Base-by-base conservation (phyloP, 1,140 invertebrate species). In the Zaprionus ghesquierei region DNA sequence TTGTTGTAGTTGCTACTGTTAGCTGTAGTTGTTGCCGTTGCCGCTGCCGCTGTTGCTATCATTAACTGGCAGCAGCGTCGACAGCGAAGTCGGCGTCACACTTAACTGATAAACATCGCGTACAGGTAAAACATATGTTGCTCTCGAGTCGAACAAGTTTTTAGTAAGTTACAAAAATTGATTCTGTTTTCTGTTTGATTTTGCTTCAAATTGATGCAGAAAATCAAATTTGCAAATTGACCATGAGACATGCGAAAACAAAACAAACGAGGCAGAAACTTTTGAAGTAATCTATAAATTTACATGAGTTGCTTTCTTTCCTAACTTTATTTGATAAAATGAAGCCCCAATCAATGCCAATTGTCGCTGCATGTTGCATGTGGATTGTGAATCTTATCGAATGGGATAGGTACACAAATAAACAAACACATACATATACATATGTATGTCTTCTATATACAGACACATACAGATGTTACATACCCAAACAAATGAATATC, bases 51-150 rank as follows among this genome's bases (percentile, higher is more conserved):
- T 23, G 44, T 12, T 61, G 58, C 25, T 49, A 18, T 18, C 15
- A 20, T 22, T 18, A 22, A 6, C 23, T 22, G 8, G 10, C 13
- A 18, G 49, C 5, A 51, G 20, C 22, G 10, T n/a, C 22, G 22
- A 12, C 44, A 33, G n/a, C n/a, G n/a, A 2, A 41, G 59, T 55
- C 50, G 20, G 61, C 51, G 69, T 69, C 64, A 61, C 49, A 61
- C 56, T 69, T 73, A 73, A 56, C 70, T 69, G 70, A 73, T 73
- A 73, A 69, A 64, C 64, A 73, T 73, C 70, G 64, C 25, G n/a
- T 41, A 23, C 18, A 61, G 56, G 15, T 41, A 73, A 62, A 73
- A 73, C 70, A 73, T 62, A 73, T 73, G 70, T 73, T 73, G 20
- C 70, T 64, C 61, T 56, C 53, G 55, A 58, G 60, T 64, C 10